Evolutionary conservation across 2,113 vertebrate species (phyloP), one percentile per base, ranked within the genome.

Genomic region (Anolis sagrei): DNA sequence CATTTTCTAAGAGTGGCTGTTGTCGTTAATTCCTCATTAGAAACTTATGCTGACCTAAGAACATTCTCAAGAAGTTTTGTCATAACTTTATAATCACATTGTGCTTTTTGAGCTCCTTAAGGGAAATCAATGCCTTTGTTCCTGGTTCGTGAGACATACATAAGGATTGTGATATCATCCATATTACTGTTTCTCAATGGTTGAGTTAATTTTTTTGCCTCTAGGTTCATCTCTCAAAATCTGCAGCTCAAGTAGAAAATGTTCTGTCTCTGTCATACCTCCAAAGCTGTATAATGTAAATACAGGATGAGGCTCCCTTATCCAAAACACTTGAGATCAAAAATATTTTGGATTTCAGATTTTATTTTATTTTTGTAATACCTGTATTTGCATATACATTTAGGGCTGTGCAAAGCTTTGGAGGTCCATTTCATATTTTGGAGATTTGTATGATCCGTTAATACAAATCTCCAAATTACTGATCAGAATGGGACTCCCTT

Each of bases 1-100:
- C 3, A 19, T 18, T 58, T 39, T 92, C 92, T 89, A 82, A 83
- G 82, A 61, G 7, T 54, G 85, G 36, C 61, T 86, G 81, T 87
- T 88, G 54, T 77, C 32, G 18, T 14, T 54, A 36, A 70, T 16
- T 58, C 34, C 39, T 49, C 64, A 48, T 83, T 89, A 51, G 51
- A 82, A 78, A 89, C 88, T 23, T 44, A 34, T 29, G 27, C 27
- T 81, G 34, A 62, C 32, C 86, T 29, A 83, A 88, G 48, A 27
- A 80, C 77, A 81, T 66, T 69, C 8, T 83, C 72, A 84, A 54
- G 44, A 39, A 58, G 76, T 61, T 11, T 89, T 90, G 61, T 49
- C 14, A 74, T 0, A 66, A 29, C 29, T 73, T 48, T 73, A 21
- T 32, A 87, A 73, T 73, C 72, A 29, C 64, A 39, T 62, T 9